phyloP scores from a whole-genome alignment of 1,140 invertebrate genomes.

The Drosophila lacertosa region DNA sequence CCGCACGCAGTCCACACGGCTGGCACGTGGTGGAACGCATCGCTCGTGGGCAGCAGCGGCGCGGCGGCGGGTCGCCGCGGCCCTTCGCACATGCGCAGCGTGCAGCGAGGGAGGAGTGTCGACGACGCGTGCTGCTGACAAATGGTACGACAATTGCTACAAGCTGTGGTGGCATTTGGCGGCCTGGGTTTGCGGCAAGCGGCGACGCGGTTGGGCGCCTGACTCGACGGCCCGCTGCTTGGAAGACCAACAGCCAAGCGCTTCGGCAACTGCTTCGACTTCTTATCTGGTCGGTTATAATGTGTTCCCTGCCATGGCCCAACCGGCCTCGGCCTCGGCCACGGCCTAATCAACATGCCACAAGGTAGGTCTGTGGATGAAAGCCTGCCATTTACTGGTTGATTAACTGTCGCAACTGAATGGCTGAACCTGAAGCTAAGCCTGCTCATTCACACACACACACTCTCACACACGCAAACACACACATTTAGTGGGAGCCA shows the following conservation, averaged over 20 bases:
- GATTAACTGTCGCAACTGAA: slow-evolving; percentile 53
- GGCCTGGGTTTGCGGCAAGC: slow-evolving; percentile 58
- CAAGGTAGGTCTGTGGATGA: slow-evolving; percentile 33
- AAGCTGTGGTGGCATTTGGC: slow-evolving; percentile 81
- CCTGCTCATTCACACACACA: neutral
- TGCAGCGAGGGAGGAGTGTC: slow-evolving; percentile 77
- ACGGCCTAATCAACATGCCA: slow-evolving; percentile 38
- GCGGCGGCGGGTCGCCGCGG: slow-evolving; percentile 9
- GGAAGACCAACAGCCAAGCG: slow-evolving; percentile 9
- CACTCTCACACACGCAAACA: neutral
- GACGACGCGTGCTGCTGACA: slow-evolving; percentile 67
- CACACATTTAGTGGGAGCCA: no score
- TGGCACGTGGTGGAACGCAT: slow-evolving; percentile 67
- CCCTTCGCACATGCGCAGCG: slow-evolving; percentile 71
- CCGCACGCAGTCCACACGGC: slow-evolving; percentile 58
- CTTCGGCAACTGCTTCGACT: slow-evolving; percentile 28
- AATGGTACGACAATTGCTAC: slow-evolving; percentile 84
- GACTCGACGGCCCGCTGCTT: slow-evolving; percentile 12
- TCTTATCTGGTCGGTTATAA: slow-evolving; percentile 18
- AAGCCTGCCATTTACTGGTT: slow-evolving; percentile 62
- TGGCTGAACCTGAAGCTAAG: neutral
- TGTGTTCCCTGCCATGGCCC: slow-evolving; percentile 4
- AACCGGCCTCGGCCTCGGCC: slow-evolving; percentile 2
- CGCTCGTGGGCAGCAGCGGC: slow-evolving; percentile 11
- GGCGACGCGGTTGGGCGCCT: slow-evolving; percentile 58